Base-by-base conservation (phyloP, 2,888 invertebrate species). In the Apotomis turbidana region DNA sequence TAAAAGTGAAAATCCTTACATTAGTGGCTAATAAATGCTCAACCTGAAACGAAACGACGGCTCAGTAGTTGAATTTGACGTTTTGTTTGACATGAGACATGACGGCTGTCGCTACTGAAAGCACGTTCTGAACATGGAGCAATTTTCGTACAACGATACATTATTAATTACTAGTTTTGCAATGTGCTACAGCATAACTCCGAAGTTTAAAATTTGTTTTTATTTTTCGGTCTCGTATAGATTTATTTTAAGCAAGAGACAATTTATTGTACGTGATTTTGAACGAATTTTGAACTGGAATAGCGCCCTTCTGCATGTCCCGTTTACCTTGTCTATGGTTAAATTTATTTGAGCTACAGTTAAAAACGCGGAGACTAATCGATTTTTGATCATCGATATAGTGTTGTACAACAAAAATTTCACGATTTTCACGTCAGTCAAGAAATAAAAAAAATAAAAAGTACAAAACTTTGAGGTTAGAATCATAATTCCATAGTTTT, bases 381-480 rank as follows among this genome's bases (percentile, higher is more conserved):
- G 60, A 61, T 61, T 46, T 0, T 12, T 12, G 4, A 41, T 8
- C 0, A 66, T 57, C 66, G 66, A 57, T 66, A 12, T 41, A 54
- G 54, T 55, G 54, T 8, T 6, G 44, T 44, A 27, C 27, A 27
- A 61, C 46, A 15, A 46, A 55, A 44, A n/a, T n/a, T n/a, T n/a
- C n/a, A n/a, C n/a, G n/a, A n/a, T n/a, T 10, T 27, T 41, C 36
- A 55, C 44, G 27, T 66, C 55, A 55, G 49, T 49, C 49, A 57
- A 27, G 15, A 15, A 15, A 15, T 10, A 15, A 5, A 27, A 27
- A 55, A 57, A 55, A 63, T 27, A 66, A 5, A 15, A 6, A 41
- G 41, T 41, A 6, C 49, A 9, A 55, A 55, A 12, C 46, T 66
- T 66, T 57, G 27, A 57, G 66, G 66, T 70, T 71, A 71, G 49